Evolutionary conservation across 2,888 invertebrate species (phyloP).

Genomic region (Ophion obscuratus): DNA sequence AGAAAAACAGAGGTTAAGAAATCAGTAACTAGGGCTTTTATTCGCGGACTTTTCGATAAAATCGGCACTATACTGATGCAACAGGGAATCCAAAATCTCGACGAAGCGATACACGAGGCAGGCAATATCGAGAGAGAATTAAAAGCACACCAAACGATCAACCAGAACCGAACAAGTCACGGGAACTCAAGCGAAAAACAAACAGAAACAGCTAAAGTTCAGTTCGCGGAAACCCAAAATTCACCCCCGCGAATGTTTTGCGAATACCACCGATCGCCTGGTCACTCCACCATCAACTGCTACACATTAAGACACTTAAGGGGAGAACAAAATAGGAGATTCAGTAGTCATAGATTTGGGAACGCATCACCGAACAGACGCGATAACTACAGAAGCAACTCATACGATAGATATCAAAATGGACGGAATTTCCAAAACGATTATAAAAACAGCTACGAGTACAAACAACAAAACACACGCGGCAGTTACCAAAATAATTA

Average conservation of each 20-base stretch:
- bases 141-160: not conserved
- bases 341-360: not conserved
- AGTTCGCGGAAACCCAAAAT: not conserved
- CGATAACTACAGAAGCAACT: too few species aligned
- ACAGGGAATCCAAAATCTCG: too few species aligned
- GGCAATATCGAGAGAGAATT: not conserved
- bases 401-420: too few species aligned
- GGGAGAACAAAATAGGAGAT: too few species aligned
- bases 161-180: not conserved
- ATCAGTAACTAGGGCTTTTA: too few species aligned
- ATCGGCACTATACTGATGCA: too few species aligned
- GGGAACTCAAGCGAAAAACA: too few species aligned
- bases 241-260: not conserved
- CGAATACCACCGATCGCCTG: not conserved
- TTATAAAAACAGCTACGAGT: not conserved
- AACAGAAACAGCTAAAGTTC: conserved; percentile 4
- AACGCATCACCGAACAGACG: not conserved
- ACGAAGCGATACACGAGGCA: not conserved
- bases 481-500: too few species aligned
- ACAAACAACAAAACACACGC: not conserved
- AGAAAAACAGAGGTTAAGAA: too few species aligned
- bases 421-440: not conserved
- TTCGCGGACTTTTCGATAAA: too few species aligned
- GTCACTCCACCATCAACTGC: too few species aligned
- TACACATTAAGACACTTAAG: too few species aligned